These are phyloP conservation scores for Philypnodon macrostomus DNA, from an alignment of 2,797 vertebrate genomes.

Conservation along the genomic window DNA sequence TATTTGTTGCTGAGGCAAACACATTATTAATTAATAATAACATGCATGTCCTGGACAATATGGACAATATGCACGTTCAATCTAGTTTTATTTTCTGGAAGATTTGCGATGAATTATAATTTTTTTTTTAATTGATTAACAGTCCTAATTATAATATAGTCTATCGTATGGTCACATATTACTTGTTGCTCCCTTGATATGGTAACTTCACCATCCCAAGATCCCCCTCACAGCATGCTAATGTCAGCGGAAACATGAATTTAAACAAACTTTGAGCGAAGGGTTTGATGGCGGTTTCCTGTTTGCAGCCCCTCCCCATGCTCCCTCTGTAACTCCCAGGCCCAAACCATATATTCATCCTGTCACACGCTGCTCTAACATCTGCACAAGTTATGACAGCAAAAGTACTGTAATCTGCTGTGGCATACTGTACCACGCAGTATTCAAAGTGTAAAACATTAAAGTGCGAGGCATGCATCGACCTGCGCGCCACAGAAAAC, in stretches of 20 bases:
- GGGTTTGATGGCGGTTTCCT: conserved; percentile 26
- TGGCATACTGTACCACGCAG: conserved; percentile 1
- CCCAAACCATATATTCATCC: background rate
- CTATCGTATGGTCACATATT: too few relatives aligned
- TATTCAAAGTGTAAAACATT: background rate
- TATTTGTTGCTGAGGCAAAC: too few relatives aligned
- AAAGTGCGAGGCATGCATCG: background rate
- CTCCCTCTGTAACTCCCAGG: background rate
- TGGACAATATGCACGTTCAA: too few relatives aligned
- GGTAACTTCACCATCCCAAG: background rate
- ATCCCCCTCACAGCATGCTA: background rate
- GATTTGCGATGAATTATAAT: too few relatives aligned
- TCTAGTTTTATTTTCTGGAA: too few relatives aligned
- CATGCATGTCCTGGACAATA: too few relatives aligned
- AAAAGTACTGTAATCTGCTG: conserved; percentile 7
- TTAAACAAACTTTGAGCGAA: conserved; percentile 12
- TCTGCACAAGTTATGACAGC: background rate
- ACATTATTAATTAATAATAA: too few relatives aligned
- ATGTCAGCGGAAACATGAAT: conserved; percentile 3
- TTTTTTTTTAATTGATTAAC: too few relatives aligned
- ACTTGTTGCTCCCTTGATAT: background rate
- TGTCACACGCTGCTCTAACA: background rate
- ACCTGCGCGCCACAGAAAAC: background rate
- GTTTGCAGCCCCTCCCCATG: conserved; percentile 5
- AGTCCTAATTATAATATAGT: too few relatives aligned